Conservation (phyloP, 2,113 vertebrate genomes). For the Psilopsiagon aymara region DNA sequence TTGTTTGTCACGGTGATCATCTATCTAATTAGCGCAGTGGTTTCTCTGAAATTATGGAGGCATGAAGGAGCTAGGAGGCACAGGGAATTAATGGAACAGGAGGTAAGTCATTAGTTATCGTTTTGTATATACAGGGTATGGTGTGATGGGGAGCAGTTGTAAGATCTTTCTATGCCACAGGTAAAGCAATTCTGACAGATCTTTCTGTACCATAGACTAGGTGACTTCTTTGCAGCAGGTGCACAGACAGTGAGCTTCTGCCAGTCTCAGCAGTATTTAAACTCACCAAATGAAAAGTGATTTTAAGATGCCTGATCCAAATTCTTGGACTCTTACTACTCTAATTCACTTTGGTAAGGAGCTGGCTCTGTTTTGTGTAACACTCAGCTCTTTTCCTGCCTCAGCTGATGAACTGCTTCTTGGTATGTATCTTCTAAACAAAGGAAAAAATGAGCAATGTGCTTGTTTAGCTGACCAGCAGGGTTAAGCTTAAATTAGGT, state of each 20-base stretch:
- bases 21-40: conserved; percentile 84
- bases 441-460: neutral
- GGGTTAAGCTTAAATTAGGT: neutral
- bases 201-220: rapidly evolving
- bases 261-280: neutral
- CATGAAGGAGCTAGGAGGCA: conserved; percentile 87
- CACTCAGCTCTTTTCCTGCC: neutral
- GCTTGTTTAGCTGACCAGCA: neutral
- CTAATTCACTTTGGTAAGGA: neutral
- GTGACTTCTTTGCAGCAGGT: neutral
- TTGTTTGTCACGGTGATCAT: conserved; percentile 86
- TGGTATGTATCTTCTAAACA: neutral
- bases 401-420: conserved; percentile 1
- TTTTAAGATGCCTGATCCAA: neutral
- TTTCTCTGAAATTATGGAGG: conserved; percentile 91
- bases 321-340: neutral
- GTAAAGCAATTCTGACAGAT: rapidly evolving
- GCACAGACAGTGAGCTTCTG: neutral
- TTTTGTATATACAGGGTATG: rapidly evolving
- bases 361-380: neutral
- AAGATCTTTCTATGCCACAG: rapidly evolving
- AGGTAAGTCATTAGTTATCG: conserved; percentile 69
- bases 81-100: conserved; percentile 75
- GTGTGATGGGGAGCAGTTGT: rapidly evolving
- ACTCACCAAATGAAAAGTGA: rapidly evolving